phyloP scores from a whole-genome alignment of 2,113 vertebrate genomes.

The Paralichthys olivaceus region DNA sequence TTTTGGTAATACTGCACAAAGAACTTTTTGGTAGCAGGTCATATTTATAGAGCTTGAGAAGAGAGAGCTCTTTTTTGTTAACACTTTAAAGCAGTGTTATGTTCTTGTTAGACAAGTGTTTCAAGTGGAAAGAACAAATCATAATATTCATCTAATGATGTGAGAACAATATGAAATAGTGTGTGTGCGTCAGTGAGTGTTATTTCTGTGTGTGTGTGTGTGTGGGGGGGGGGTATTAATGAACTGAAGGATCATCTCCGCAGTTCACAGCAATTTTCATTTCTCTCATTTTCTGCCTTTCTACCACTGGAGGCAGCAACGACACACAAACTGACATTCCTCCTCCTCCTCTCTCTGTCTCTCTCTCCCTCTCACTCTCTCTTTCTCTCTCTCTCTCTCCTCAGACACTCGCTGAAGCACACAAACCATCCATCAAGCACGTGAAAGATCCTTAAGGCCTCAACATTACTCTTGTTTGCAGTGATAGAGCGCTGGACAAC shows the following conservation, averaged over 20 bases:
- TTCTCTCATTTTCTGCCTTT: slow-evolving; percentile 36
- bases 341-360: background rate
- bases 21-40: too few relatives aligned
- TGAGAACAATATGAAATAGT: background rate
- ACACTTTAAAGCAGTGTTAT: too few relatives aligned
- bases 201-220: background rate
- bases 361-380: background rate
- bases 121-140: background rate
- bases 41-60: too few relatives aligned
- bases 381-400: background rate
- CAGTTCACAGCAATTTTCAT: background rate
- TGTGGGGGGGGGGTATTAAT: background rate
- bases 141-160: background rate
- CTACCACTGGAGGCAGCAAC: slow-evolving; percentile 65
- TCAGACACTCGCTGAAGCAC: slow-evolving; percentile 21
- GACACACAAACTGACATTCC: slow-evolving; percentile 37
- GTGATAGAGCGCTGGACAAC: slow-evolving; percentile 71
- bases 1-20: too few relatives aligned
- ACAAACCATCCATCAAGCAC: slow-evolving; percentile 64
- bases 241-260: background rate
- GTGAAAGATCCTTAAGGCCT: slow-evolving; percentile 69
- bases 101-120: background rate
- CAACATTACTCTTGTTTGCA: slow-evolving; percentile 73
- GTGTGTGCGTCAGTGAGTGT: slow-evolving; percentile 21
- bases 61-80: too few relatives aligned